Conservation (phyloP, 1,140 invertebrate genomes). For the Chrysoperla carnea region DNA sequence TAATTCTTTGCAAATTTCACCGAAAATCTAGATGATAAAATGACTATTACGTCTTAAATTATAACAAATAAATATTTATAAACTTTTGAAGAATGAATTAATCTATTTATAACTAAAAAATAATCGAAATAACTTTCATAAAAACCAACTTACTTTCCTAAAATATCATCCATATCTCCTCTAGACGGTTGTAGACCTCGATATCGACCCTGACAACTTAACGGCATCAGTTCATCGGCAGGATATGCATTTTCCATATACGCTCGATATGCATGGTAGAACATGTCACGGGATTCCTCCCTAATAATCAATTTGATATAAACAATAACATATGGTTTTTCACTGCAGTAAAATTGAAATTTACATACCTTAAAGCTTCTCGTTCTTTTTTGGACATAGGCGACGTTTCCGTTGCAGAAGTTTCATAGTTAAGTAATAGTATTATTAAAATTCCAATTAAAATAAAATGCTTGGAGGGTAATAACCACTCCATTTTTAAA, state of each 20-base stretch:
- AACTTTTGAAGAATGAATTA: too few relatives aligned
- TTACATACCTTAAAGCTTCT: conserved; percentile 28
- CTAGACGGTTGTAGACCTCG: conserved; percentile 69
- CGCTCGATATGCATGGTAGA: conserved; percentile 91
- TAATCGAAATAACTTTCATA: too few relatives aligned
- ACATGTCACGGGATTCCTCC: conserved; percentile 82
- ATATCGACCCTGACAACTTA: conserved; percentile 85
- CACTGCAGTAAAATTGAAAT: background rate
- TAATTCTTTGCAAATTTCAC: too few relatives aligned
- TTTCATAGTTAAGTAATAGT: too few relatives aligned
- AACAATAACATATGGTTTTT: conserved; percentile 1
- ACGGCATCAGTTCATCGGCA: conserved; percentile 94
- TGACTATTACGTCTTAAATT: too few relatives aligned
- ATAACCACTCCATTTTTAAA: too few relatives aligned
- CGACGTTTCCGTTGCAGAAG: background rate
- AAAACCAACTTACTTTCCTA: conserved; percentile 92
- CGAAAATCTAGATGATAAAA: too few relatives aligned
- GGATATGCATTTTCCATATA: conserved; percentile 98
- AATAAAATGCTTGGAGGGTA: too few relatives aligned
- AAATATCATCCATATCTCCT: conserved; percentile 88
- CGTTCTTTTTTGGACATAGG: conserved; percentile 37
- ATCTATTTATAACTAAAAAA: too few relatives aligned
- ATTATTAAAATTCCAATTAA: too few relatives aligned
- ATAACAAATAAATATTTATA: too few relatives aligned
- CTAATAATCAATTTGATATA: conserved; percentile 27